Base-by-base conservation (phyloP, 2,797 vertebrate species). In the Poecilia velifera region DNA sequence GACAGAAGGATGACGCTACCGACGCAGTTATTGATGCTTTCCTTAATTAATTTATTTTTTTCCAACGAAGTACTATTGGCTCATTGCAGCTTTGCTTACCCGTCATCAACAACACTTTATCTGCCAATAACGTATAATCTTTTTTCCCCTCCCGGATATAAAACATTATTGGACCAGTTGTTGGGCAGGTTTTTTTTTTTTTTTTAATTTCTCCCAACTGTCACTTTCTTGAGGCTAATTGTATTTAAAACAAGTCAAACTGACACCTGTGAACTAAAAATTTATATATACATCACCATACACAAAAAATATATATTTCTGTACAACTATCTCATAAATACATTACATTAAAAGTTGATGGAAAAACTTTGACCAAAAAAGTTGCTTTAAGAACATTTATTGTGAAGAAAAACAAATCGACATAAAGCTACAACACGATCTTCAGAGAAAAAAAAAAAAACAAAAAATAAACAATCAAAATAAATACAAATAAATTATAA, bases 401-500 rank as follows among this genome's bases (percentile, higher is more conserved):
- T 95, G 82, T 91, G 93, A 93, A 90, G 80, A 81, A 83, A 91
- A 28, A 84, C 75, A 87, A 93, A 92, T 88, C 82, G 88, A 84
- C 82, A 88, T 76, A 82, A 91, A 92, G 87, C 77, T 87, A 76
- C 92, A 89, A 87, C 88, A 91, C 90, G 95, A 91, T 92, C 84
- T 76, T 89, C 53, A 87, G 85, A 80, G 84, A 70, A 74, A 84
- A 87, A 84, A 87, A 86, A 74, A 31, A 0, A 31, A 31, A 1
- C 1, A 31, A 87, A 86, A 72, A 14, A 34, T 3, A 34, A 25
- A 71, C 39, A 41, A 84, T 73, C 66, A 85, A 92, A 87, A 89
- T 90, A 94, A 94, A 95, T 93, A 85, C 82, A 94, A 94, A 94
- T 94, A 93, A 96, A 94, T 94, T 92, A 95, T 82, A 70, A 89